A percentile compares a stretch with the other conserved stretches of the same genome.
Conservation (phyloP, 2,888 invertebrate genomes). For the Callyntrura guangdongensis region DNA sequence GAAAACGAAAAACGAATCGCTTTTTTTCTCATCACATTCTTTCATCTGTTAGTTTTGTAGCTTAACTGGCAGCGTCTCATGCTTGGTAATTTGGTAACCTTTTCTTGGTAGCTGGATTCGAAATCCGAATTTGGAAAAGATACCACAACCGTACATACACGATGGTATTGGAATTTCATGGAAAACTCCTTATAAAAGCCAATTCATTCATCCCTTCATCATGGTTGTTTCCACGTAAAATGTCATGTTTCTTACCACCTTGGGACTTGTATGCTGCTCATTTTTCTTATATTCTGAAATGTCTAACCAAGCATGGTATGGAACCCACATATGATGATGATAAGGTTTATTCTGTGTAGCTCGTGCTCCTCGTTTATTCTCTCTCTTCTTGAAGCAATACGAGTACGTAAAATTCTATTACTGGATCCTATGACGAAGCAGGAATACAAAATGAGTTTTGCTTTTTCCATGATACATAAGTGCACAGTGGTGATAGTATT, state of each 20-base stretch:
- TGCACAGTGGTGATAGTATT: background rate
- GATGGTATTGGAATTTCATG: background rate
- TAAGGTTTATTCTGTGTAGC: constrained; percentile 47
- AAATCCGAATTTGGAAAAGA: constrained; percentile 4
- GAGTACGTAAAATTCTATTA: background rate
- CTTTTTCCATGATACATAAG: background rate
- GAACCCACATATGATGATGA: constrained; percentile 45
- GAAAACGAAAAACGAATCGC: too few relatives aligned
- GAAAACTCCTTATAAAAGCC: constrained; percentile 41
- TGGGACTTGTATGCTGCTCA: constrained; percentile 59
- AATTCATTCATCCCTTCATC: constrained; percentile 78
- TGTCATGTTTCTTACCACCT: constrained; percentile 69
- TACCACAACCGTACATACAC: background rate
- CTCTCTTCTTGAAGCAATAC: background rate
- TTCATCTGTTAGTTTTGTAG: too few relatives aligned
- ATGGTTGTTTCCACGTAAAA: constrained; percentile 50
- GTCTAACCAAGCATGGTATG: constrained; percentile 34
- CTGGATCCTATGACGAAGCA: background rate
- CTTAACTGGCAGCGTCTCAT: background rate
- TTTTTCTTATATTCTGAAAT: constrained; percentile 39
- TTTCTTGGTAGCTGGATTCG: constrained; percentile 3
- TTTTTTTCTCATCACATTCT: too few relatives aligned
- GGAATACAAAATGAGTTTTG: background rate
- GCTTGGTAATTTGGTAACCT: constrained; percentile 44
- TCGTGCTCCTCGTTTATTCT: constrained; percentile 49